phyloP scores from a whole-genome alignment of 2,797 vertebrate species.

The Heliangelus exortis region DNA sequence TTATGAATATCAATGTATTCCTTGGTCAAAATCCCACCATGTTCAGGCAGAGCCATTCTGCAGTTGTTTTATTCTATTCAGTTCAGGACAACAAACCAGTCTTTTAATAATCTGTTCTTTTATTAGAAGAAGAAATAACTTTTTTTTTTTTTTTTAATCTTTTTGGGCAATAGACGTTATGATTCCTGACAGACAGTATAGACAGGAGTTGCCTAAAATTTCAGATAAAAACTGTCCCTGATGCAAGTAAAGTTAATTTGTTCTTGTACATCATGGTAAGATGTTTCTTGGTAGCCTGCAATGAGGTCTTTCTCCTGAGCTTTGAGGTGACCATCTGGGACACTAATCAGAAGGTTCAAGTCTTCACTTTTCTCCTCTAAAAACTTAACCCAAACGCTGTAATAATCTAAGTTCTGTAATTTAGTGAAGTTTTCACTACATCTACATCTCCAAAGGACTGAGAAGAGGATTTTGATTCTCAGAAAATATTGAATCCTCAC shows the following conservation, averaged over 20 bases:
- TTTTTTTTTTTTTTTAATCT: no score
- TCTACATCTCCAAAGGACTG: not conserved
- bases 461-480: not conserved
- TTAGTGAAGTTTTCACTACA: not conserved
- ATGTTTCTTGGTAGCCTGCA: not conserved
- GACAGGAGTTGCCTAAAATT: not conserved
- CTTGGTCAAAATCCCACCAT: not conserved
- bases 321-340: not conserved
- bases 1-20: not conserved
- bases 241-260: not conserved
- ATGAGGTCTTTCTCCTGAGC: not conserved
- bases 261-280: not conserved
- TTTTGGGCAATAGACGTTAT: not conserved
- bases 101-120: not conserved
- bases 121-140: not conserved
- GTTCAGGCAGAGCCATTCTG: not conserved
- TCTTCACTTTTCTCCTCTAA: not conserved
- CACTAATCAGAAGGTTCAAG: not conserved
- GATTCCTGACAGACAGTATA: not conserved
- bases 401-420: not conserved
- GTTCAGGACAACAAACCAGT: not conserved
- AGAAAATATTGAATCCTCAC: not conserved
- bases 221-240: not conserved
- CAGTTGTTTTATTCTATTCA: not conserved
- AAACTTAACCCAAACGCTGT: not conserved